These are phyloP conservation scores for Pygocentrus nattereri DNA, from an alignment of 2,797 vertebrate genomes.

Conservation along the genomic window DNA sequence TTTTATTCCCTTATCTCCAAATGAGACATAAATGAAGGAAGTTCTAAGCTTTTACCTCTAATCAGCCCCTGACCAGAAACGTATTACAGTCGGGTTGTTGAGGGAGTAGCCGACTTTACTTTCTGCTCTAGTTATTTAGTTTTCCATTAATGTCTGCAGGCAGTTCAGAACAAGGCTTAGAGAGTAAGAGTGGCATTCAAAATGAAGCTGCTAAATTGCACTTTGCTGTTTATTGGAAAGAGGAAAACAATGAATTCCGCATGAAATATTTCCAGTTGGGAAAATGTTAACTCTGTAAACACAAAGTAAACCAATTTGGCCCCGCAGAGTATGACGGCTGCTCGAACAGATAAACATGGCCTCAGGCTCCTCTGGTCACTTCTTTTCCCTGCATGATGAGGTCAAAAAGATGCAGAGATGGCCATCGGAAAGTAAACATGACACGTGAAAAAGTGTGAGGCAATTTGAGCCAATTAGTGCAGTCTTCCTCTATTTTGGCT, in stretches of 20 bases:
- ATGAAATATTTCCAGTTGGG: constrained; percentile 65
- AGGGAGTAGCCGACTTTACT: constrained; percentile 52
- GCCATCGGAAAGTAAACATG: constrained; percentile 47
- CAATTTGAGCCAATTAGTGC: constrained; percentile 59
- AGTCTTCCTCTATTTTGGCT: constrained; percentile 53
- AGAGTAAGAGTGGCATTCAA: constrained; percentile 62
- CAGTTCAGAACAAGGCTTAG: constrained; percentile 60
- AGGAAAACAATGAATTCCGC: constrained; percentile 60
- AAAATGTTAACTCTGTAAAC: constrained; percentile 45
- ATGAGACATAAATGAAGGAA: constrained; percentile 55
- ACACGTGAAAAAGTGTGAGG: constrained; percentile 44
- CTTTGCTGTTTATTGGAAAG: constrained; percentile 46
- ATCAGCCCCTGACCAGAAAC: constrained; percentile 49
- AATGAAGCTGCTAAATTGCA: constrained; percentile 63
- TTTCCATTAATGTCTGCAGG: constrained; percentile 66
- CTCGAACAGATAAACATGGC: neutral
- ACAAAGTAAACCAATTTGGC: constrained; percentile 17
- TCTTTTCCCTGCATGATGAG: constrained; percentile 14
- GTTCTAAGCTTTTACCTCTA: constrained; percentile 58
- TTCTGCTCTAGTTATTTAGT: constrained; percentile 68
- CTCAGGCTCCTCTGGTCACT: constrained; percentile 6
- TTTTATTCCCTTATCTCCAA: constrained; percentile 53
- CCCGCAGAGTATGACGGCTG: neutral
- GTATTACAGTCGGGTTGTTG: constrained; percentile 48
- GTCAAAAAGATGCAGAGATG: constrained; percentile 27